Conservation (phyloP, 2,888 invertebrate species). For the Dasysyrphus tricinctus region DNA sequence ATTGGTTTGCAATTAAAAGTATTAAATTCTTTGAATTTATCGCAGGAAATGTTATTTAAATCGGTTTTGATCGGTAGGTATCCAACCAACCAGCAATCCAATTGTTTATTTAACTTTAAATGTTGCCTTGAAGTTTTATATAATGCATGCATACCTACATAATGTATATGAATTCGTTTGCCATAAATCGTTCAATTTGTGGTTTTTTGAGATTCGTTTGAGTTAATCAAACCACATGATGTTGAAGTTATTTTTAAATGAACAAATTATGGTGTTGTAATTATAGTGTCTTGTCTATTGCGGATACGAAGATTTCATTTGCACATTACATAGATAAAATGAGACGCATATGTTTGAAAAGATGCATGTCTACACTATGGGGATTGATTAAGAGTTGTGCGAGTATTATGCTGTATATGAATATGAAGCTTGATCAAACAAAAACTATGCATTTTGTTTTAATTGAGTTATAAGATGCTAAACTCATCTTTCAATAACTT, state of each 20-base stretch:
- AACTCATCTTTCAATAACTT: conserved; percentile 11
- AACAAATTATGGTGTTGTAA: conserved; percentile 37
- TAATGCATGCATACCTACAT: not conserved
- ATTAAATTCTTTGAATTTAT: conserved; percentile 34
- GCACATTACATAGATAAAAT: not conserved
- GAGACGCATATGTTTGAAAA: conserved; percentile 26
- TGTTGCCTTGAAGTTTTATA: conserved; percentile 22
- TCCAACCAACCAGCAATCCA: conserved; percentile 11
- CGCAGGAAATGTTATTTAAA: conserved; percentile 37
- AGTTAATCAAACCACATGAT: conserved; percentile 33
- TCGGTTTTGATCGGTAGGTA: conserved; percentile 31
- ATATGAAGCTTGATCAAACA: conserved; percentile 1
- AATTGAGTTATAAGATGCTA: conserved; percentile 18
- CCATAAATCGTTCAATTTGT: conserved; percentile 27
- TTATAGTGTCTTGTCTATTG: conserved; percentile 10
- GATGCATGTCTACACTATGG: not conserved
- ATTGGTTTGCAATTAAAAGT: conserved; percentile 41
- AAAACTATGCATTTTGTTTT: conserved; percentile 11
- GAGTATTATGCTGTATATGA: not conserved
- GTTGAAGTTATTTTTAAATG: conserved; percentile 17
- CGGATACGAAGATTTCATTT: conserved; percentile 17
- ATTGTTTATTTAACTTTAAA: conserved; percentile 48
- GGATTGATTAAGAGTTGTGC: not conserved
- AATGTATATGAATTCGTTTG: conserved; percentile 5
- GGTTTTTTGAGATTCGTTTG: conserved; percentile 18